Evolutionary conservation across 1,140 invertebrate genomes (phyloP), one percentile per base, ranked within the genome.

Genomic region (Metaphire vulgaris): DNA sequence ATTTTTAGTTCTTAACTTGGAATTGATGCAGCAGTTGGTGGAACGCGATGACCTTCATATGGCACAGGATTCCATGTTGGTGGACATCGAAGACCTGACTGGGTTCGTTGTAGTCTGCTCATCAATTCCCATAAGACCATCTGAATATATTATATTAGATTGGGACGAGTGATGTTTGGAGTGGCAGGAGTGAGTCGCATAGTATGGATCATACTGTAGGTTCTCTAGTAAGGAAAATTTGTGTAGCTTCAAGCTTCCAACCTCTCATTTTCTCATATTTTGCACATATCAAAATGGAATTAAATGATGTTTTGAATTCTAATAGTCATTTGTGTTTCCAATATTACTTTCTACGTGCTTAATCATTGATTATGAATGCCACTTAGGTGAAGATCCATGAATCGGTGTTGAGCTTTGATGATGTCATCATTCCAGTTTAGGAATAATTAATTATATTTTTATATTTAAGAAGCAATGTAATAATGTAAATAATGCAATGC

Each of bases 31-130:
- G 83, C 89, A 93, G 80, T 86, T 97, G 75, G 90, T 97, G 87
- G 91, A 93, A 79, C 88, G 95, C 79, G 95, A 97, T 88, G 95
- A 97, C 85, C 87, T 97, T 26, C 94, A 97, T 85, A 97, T 97
- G 94, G 92, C 94, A 79, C 95, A 97, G 87, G 96, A 98, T 86
- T 96, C 95, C 21, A 96, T 96, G 92, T 89, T 98, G 75, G 94
- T 97, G 2, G 95, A 98, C 84, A 95, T 97, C 79, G 95, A 98
- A 87, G 95, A 98, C 88, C 89, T 97, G 66, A 96, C 93, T 34
- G 89, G 93, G 89, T 96, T 93, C 74, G 72, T 73, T 6, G 30
- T 21, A 56, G 41, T 56, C 21, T 56, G 21, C 21, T n/a, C n/a
- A n/a, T n/a, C n/a, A n/a, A n/a, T 15, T 65, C 15, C 15, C 15